Conservation (phyloP, 2,797 vertebrate species). For the Sebastes matsubarae region DNA sequence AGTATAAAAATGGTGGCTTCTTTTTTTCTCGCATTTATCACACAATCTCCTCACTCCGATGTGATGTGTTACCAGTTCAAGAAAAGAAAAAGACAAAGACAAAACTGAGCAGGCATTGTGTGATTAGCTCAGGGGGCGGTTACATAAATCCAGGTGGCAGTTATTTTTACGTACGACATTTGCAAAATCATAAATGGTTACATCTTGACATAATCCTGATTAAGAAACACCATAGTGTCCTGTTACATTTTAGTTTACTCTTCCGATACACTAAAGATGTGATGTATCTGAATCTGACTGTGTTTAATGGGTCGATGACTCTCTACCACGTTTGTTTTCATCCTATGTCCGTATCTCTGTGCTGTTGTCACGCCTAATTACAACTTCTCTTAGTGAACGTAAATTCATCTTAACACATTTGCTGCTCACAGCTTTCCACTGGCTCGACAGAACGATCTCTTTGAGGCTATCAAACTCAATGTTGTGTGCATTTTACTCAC, state of each 20-base stretch:
- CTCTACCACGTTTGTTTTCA: slow-evolving; percentile 8
- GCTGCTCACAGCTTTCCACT: background rate
- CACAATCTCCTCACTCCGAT: slow-evolving; percentile 1
- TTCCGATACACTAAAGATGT: background rate
- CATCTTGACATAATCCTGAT: background rate
- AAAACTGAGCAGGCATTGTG: background rate
- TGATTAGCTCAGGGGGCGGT: slow-evolving; percentile 1
- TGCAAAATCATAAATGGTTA: background rate
- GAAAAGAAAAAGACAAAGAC: background rate
- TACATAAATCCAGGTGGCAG: slow-evolving; percentile 11
- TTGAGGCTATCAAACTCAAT: background rate
- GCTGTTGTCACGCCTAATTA: slow-evolving; percentile 3
- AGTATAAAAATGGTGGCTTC: background rate
- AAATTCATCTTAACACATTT: slow-evolving; percentile 50
- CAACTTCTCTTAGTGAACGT: slow-evolving; percentile 16
- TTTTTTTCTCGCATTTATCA: background rate
- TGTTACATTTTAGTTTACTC: background rate
- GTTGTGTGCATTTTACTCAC: slow-evolving; percentile 35
- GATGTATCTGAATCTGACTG: background rate
- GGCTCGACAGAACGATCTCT: slow-evolving; percentile 56
- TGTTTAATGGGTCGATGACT: background rate
- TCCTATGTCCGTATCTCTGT: slow-evolving; percentile 23
- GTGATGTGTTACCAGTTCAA: background rate
- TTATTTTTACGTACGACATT: slow-evolving; percentile 17
- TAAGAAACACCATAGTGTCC: background rate